phyloP scores from a whole-genome alignment of 2,888 invertebrate species.

The Dasysyrphus albostriatus region DNA sequence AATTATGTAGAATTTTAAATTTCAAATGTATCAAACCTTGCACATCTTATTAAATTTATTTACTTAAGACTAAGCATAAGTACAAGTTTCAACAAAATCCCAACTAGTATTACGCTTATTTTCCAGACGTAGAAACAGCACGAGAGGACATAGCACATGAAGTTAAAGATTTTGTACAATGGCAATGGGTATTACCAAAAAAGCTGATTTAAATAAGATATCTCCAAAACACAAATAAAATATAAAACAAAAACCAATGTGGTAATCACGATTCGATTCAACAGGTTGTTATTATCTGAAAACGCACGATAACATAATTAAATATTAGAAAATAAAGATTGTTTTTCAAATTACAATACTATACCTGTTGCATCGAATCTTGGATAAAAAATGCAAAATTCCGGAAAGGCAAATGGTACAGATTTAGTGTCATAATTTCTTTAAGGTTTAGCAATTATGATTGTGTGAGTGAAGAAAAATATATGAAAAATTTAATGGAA shows the following conservation, averaged over 20 bases:
- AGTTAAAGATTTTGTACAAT: conserved; percentile 23
- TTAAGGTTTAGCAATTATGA: background rate
- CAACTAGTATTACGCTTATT: conserved; percentile 33
- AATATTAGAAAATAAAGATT: background rate
- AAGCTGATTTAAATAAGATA: background rate
- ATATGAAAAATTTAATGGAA: conserved; percentile 10
- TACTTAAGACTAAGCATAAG: conserved; percentile 39
- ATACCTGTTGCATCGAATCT: conserved; percentile 24
- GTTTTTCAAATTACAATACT: background rate
- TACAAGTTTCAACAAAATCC: conserved; percentile 25
- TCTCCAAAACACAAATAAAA: background rate
- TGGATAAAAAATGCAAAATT: background rate
- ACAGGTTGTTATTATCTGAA: conserved; percentile 1
- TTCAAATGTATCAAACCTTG: conserved; percentile 36
- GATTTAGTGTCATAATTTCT: background rate
- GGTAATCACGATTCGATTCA: conserved; percentile 21
- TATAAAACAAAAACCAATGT: background rate
- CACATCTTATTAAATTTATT: conserved; percentile 28
- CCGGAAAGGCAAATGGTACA: background rate
- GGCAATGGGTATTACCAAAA: background rate
- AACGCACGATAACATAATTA: background rate
- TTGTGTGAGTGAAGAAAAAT: conserved; percentile 8
- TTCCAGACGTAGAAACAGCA: background rate
- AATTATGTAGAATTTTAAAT: conserved; percentile 32
- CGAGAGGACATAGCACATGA: background rate